Percentiles rank a stretch among this genome's conserved stretches.
Evolutionary conservation across 2,888 invertebrate genomes (phyloP).

Genomic region (Archips crataeganus): DNA sequence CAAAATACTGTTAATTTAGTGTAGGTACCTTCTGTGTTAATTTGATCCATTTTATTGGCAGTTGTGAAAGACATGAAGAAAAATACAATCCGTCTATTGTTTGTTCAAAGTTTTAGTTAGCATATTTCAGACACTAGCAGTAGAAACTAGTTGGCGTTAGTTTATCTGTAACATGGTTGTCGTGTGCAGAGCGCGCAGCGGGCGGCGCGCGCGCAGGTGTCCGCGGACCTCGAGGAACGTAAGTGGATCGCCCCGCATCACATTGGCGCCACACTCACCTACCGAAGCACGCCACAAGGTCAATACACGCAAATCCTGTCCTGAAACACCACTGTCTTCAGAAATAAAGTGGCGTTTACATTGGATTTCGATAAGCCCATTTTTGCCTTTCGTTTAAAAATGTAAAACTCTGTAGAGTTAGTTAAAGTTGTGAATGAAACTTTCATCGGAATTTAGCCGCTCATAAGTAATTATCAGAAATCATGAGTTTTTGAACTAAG

Average conservation of each 20-base stretch:
- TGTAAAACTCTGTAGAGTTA: constrained; percentile 2
- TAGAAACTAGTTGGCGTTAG: background rate
- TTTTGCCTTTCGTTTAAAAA: constrained; percentile 3
- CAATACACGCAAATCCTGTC: constrained; percentile 77
- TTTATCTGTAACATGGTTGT: constrained; percentile 8
- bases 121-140: background rate
- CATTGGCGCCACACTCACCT: constrained; percentile 92
- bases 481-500: constrained; percentile 1
- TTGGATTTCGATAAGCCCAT: constrained; percentile 11
- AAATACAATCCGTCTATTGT: no score
- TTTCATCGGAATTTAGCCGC: background rate
- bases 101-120: background rate
- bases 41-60: background rate
- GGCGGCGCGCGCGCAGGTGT: constrained; percentile 89
- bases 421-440: background rate
- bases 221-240: constrained; percentile 91
- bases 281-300: constrained; percentile 92
- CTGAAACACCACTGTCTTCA: constrained; percentile 33
- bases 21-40: background rate
- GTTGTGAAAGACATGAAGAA: no score
- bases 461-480: background rate
- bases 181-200: constrained; percentile 84
- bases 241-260: constrained; percentile 89
- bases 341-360: constrained; percentile 29
- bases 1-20: no score